Evolutionary conservation across 2,113 vertebrate species (phyloP).

Genomic region (Oenanthe oenanthe): DNA sequence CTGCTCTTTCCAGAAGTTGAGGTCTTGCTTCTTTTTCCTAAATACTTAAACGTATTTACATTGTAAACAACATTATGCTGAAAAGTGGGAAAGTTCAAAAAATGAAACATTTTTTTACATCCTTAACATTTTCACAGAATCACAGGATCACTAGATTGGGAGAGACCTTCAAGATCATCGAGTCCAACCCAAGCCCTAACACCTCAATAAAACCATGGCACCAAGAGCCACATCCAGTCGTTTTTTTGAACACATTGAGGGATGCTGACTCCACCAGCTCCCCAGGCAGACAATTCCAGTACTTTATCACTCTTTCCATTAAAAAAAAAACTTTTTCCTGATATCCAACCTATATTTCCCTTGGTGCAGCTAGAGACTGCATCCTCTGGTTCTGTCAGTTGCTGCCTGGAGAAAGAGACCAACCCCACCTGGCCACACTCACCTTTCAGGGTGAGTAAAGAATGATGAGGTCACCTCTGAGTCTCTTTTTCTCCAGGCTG

Average conservation of each 20-base stretch:
- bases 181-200: neutral
- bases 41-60: conserved; percentile 38
- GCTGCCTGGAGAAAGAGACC: too few species aligned
- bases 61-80: conserved; percentile 33
- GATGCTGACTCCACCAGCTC: neutral
- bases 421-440: too few species aligned
- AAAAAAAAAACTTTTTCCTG: neutral
- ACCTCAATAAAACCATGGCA: neutral
- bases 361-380: fast-evolving
- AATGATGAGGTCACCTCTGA: neutral
- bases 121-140: neutral
- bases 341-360: neutral
- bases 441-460: neutral
- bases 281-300: neutral
- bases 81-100: neutral
- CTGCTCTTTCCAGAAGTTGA: conserved; percentile 8
- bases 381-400: too few species aligned
- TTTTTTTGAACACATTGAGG: neutral
- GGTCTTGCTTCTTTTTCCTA: conserved; percentile 28
- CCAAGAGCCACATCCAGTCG: neutral
- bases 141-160: neutral
- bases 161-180: neutral
- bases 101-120: too few species aligned
- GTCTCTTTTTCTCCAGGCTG: neutral
- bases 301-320: neutral